Conservation (phyloP, 2,113 vertebrate species). For the Pheucticus melanocephalus region DNA sequence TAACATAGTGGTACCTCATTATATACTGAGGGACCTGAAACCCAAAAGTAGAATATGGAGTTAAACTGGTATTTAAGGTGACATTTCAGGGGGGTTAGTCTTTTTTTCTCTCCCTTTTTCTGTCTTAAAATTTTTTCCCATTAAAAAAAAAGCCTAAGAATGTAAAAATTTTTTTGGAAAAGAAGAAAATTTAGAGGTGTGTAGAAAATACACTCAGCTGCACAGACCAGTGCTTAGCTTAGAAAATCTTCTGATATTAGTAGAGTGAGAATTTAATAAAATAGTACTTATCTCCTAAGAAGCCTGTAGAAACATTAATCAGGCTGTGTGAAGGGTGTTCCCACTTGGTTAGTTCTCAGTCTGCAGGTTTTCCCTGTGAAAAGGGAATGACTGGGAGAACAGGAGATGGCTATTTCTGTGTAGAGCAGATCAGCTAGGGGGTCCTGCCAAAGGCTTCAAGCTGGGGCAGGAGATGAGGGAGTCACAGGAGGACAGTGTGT, state of each 20-base stretch:
- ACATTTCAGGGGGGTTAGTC: background rate
- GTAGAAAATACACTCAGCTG: background rate
- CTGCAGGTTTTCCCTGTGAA: background rate
- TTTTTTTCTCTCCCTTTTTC: background rate
- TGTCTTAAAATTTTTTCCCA: background rate
- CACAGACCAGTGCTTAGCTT: background rate
- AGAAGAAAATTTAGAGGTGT: background rate
- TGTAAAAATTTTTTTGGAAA: background rate
- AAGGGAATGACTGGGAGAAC: background rate
- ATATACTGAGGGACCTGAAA: background rate
- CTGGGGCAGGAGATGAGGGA: background rate
- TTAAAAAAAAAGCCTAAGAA: background rate
- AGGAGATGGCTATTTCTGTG: background rate
- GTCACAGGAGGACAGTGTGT: background rate
- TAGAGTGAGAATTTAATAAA: conserved; percentile 37
- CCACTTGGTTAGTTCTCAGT: background rate
- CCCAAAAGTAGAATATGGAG: background rate
- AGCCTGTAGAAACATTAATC: background rate
- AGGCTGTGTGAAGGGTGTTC: background rate
- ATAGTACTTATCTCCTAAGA: background rate
- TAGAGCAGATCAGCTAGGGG: background rate
- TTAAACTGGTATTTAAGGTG: background rate
- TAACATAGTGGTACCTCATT: background rate
- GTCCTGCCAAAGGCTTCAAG: background rate
- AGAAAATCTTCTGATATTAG: background rate